Evolutionary conservation across 1,140 invertebrate genomes (phyloP).

Genomic region (Cyclina sinensis): DNA sequence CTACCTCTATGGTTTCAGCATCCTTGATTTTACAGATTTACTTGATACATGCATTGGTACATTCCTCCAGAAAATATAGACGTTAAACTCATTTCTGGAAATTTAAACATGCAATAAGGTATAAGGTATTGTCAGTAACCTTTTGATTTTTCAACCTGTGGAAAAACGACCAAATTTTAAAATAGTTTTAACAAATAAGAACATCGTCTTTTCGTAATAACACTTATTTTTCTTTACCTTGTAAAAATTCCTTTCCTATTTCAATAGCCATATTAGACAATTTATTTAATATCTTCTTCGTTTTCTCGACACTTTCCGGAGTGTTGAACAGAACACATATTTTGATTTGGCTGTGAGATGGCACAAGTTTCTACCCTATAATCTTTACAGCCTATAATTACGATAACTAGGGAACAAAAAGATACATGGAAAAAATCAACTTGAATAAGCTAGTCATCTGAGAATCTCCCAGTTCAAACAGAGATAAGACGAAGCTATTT

Average conservation of each 20-base stretch:
- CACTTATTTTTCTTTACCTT: no score
- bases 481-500: slow-evolving; percentile 17
- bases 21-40: no score
- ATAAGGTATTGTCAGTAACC: no score
- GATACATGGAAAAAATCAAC: slow-evolving; percentile 7
- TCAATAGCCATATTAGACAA: background rate
- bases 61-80: no score
- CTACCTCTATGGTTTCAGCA: no score
- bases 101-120: no score
- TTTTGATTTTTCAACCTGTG: no score
- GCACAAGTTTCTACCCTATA: background rate
- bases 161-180: no score
- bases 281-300: background rate
- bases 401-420: background rate
- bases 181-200: no score
- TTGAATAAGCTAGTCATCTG: background rate
- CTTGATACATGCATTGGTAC: no score
- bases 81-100: no score
- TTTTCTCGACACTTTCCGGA: background rate
- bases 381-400: slow-evolving; percentile 1
- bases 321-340: background rate
- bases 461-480: background rate
- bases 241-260: slow-evolving; percentile 20
- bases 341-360: background rate
- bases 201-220: no score